Conservation (phyloP, 2,888 invertebrate genomes). For the Drosophila incognita region DNA sequence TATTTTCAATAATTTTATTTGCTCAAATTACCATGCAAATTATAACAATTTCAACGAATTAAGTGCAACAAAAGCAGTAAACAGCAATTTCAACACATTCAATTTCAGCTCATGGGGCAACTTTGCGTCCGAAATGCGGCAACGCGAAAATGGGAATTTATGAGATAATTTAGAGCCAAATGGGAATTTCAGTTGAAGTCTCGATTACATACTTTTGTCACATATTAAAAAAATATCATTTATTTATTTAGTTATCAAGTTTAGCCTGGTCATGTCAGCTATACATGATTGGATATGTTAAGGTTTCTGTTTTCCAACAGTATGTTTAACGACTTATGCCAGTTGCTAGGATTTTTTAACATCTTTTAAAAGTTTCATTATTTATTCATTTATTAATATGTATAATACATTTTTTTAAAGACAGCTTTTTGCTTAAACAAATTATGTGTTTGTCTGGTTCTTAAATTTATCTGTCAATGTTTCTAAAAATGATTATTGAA, state of each 20-base stretch:
- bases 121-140: too few relatives aligned
- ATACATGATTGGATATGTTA: background rate
- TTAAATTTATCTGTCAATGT: background rate
- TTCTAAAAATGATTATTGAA: background rate
- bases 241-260: too few relatives aligned
- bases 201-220: too few relatives aligned
- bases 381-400: background rate
- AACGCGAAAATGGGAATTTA: too few relatives aligned
- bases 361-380: background rate
- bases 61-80: conserved; percentile 45
- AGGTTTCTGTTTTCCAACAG: background rate
- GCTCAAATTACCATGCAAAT: conserved; percentile 60
- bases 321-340: background rate
- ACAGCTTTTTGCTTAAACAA: background rate
- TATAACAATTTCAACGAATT: conserved; percentile 60
- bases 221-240: too few relatives aligned
- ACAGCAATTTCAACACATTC: background rate
- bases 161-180: too few relatives aligned
- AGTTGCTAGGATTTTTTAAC: background rate
- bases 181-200: too few relatives aligned
- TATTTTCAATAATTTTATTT: conserved; percentile 60
- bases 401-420: background rate
- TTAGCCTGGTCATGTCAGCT: background rate
- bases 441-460: background rate
- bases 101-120: too few relatives aligned